Evolutionary conservation across 2,797 vertebrate genomes (phyloP).

Genomic region (Pitangus sulphuratus): DNA sequence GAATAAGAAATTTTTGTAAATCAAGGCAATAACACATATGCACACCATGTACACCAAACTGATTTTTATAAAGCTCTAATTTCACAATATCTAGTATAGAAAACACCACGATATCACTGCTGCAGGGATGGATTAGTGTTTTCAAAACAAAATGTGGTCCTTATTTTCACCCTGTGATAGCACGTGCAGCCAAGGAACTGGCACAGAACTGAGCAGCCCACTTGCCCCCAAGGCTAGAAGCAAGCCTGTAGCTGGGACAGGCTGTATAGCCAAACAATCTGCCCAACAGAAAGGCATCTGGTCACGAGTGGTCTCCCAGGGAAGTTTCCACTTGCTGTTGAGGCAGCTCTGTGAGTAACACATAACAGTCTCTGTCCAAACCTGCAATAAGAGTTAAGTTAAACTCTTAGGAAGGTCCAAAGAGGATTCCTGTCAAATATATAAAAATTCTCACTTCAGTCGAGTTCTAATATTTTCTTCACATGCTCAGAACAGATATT

Average conservation of each 20-base stretch:
- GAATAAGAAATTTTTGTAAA: background rate
- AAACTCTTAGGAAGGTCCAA: background rate
- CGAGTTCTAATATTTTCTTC: background rate
- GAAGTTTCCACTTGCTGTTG: background rate
- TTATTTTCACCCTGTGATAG: background rate
- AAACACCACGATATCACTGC: background rate
- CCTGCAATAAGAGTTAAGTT: background rate
- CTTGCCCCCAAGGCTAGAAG: background rate
- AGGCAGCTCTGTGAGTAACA: background rate
- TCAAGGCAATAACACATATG: background rate
- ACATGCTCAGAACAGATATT: background rate
- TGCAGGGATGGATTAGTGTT: background rate
- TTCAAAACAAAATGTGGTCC: background rate
- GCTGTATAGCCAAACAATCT: background rate
- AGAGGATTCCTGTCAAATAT: background rate
- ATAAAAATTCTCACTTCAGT: background rate
- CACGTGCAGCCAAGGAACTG: background rate
- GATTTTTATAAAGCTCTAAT: background rate
- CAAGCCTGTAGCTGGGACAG: background rate
- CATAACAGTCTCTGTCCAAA: background rate
- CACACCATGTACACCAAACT: accelerated
- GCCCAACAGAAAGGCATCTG: background rate
- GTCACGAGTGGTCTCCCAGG: background rate
- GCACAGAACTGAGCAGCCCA: background rate
- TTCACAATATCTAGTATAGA: background rate